Evolutionary conservation across 2,888 invertebrate genomes (phyloP).

Genomic region (Chalcis sispes): DNA sequence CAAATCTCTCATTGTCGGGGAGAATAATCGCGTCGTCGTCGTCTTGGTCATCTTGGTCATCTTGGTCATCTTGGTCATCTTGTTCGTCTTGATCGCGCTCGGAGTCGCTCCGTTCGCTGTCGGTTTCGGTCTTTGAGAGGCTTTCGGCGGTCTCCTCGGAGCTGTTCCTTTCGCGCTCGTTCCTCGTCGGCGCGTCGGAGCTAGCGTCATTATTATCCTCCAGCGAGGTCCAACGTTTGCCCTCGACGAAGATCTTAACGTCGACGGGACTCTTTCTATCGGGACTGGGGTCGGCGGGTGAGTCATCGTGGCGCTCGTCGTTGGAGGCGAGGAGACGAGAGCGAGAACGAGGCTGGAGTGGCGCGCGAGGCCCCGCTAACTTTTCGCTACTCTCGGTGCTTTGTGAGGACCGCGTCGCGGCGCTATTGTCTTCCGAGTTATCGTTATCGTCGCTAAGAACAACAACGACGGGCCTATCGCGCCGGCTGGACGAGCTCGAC

Average conservation of each 20-base stretch:
- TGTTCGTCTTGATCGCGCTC: too few species aligned
- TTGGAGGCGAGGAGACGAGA: neutral
- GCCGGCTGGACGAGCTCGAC: slow-evolving; percentile 53
- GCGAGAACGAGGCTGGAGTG: neutral
- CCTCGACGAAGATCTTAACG: slow-evolving; percentile 57
- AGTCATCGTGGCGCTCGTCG: slow-evolving; percentile 31
- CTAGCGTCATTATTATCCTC: slow-evolving; percentile 37
- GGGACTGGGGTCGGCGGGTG: neutral
- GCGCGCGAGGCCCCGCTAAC: slow-evolving; percentile 51
- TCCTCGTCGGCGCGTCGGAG: slow-evolving; percentile 12
- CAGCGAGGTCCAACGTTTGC: slow-evolving; percentile 42
- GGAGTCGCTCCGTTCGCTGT: slow-evolving; percentile 30
- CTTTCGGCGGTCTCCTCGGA: slow-evolving; percentile 19
- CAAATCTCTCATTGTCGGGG: slow-evolving; percentile 55
- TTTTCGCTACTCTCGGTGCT: slow-evolving; percentile 52
- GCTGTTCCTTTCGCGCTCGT: slow-evolving; percentile 29
- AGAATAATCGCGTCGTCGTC: slow-evolving; percentile 25
- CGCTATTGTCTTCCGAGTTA: slow-evolving; percentile 48
- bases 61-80: too few species aligned
- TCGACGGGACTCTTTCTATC: slow-evolving; percentile 38
- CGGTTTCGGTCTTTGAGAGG: slow-evolving; percentile 30
- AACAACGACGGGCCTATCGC: slow-evolving; percentile 55
- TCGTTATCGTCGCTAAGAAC: slow-evolving; percentile 54
- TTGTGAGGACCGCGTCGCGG: slow-evolving; percentile 45
- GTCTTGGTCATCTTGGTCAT: too few species aligned